phyloP scores from a whole-genome alignment of 2,113 vertebrate species.

The Toxostoma redivivum region DNA sequence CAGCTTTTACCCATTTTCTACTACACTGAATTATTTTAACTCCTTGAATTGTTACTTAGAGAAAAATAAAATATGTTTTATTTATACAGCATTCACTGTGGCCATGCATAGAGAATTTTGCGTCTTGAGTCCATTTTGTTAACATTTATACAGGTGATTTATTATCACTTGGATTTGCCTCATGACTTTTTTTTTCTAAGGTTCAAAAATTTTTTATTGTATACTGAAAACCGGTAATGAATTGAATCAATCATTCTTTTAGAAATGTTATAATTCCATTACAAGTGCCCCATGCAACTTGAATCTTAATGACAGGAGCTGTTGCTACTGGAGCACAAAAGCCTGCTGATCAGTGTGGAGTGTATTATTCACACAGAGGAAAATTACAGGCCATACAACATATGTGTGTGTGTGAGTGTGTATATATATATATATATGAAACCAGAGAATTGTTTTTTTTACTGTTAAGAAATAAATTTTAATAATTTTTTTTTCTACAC shows the following conservation, averaged over 20 bases:
- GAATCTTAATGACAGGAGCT: constrained; percentile 22
- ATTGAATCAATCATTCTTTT: constrained; percentile 27
- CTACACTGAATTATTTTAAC: constrained; percentile 53
- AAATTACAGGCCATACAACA: neutral
- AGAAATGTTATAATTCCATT: constrained; percentile 48
- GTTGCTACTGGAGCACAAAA: neutral
- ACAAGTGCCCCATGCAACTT: neutral
- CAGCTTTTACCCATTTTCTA: constrained; percentile 61
- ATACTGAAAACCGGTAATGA: constrained; percentile 3
- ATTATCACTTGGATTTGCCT: neutral
- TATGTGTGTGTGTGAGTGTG: neutral
- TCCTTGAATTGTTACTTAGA: constrained; percentile 44
- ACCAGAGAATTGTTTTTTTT: neutral
- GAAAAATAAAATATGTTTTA: constrained; percentile 57
- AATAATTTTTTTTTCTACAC: neutral
- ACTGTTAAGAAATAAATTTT: neutral
- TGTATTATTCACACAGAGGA: neutral
- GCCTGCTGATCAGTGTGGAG: neutral
- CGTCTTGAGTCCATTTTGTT: neutral
- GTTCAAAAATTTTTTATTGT: neutral
- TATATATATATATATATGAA: neutral
- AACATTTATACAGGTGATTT: constrained; percentile 10
- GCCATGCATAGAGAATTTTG: constrained; percentile 5
- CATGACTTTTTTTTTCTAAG: neutral
- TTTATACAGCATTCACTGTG: constrained; percentile 41